A percentile compares a stretch with the other conserved stretches of the same genome.
Evolutionary conservation across 2,888 invertebrate species (phyloP).

Genomic region (Notocelia uddmanniana): DNA sequence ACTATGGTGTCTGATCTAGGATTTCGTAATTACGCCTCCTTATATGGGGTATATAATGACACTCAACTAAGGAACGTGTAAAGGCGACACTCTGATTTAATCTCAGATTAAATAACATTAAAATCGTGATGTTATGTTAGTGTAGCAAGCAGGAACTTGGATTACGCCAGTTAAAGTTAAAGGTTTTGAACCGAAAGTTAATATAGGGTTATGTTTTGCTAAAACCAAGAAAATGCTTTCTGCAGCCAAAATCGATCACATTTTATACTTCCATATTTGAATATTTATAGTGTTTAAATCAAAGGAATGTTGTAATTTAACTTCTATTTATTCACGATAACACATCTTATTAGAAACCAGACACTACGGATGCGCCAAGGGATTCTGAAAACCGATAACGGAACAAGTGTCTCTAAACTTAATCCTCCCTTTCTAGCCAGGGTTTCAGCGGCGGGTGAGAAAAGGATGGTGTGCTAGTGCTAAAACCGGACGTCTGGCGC

Average conservation of each 20-base stretch:
- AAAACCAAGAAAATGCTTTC: neutral
- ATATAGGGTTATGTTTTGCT: slow-evolving; percentile 1
- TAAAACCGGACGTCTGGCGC: slow-evolving; percentile 27
- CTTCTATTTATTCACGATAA: neutral
- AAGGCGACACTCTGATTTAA: slow-evolving; percentile 36
- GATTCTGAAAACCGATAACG: slow-evolving; percentile 31
- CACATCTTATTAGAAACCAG: slow-evolving; percentile 1
- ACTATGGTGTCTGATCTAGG: slow-evolving; percentile 25
- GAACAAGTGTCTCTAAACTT: neutral
- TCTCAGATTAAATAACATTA: slow-evolving; percentile 32
- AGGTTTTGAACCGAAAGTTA: too few relatives aligned
- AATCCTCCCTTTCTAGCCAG: slow-evolving; percentile 12
- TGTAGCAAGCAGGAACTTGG: neutral
- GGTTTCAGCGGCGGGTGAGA: neutral
- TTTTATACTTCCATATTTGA: neutral
- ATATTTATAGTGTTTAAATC: neutral
- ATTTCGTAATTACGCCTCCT: slow-evolving; percentile 44
- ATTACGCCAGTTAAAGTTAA: neutral
- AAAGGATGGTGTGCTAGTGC: slow-evolving; percentile 18
- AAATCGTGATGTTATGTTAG: slow-evolving; percentile 32
- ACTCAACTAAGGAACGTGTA: slow-evolving; percentile 24
- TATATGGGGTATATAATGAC: slow-evolving; percentile 41
- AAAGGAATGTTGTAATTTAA: neutral
- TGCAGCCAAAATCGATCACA: neutral
- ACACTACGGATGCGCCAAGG: slow-evolving; percentile 5